Conservation (phyloP, 2,113 vertebrate species). For the Sus scrofa region DNA sequence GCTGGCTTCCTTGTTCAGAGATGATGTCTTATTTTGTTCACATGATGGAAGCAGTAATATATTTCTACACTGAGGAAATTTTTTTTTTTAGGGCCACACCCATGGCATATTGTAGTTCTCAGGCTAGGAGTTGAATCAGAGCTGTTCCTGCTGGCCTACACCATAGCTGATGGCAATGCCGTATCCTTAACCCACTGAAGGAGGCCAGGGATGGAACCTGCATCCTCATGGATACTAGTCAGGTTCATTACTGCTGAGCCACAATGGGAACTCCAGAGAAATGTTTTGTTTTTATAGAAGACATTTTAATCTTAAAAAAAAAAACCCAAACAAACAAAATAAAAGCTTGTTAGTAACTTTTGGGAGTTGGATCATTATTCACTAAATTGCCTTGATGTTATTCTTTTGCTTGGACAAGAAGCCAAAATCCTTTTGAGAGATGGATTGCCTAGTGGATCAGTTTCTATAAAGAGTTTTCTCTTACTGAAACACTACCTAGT, state of each 20-base stretch:
- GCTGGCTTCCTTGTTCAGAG: no score
- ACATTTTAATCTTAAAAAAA: neutral
- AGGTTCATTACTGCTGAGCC: no score
- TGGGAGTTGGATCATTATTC: neutral
- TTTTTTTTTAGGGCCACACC: no score
- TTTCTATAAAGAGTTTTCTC: slow-evolving; percentile 44
- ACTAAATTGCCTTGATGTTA: neutral
- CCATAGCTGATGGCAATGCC: no score
- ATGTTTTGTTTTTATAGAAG: slow-evolving; percentile 5
- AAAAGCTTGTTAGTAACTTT: slow-evolving; percentile 23
- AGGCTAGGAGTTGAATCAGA: no score
- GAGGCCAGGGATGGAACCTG: no score
- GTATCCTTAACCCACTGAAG: no score
- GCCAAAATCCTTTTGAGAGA: neutral
- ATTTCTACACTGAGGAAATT: no score
- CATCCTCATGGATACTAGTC: no score
- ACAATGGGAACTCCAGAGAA: neutral
- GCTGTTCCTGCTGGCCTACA: no score
- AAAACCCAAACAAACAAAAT: neutral
- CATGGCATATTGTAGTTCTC: no score
- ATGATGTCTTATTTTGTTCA: no score
- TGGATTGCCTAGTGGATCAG: neutral
- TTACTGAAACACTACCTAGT: neutral
- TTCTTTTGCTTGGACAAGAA: slow-evolving; percentile 27
- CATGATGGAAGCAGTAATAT: neutral